Evolutionary conservation across 2,113 vertebrate species (phyloP).

Genomic region (Tricholaema leucomelas): DNA sequence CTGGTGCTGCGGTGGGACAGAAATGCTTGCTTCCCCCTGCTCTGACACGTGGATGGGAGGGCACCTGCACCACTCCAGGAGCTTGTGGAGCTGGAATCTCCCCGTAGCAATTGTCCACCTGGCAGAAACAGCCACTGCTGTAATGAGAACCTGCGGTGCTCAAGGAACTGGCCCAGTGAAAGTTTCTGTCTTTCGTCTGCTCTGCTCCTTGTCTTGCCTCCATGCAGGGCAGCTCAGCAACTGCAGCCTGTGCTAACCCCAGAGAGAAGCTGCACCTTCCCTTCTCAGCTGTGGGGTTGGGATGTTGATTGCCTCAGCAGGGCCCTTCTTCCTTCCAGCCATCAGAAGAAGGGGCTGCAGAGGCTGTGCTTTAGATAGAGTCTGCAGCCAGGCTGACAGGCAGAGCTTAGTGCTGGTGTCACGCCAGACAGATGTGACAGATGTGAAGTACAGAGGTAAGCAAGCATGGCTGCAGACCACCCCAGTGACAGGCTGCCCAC

Average conservation of each 20-base stretch:
- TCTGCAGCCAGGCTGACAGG: too few species aligned
- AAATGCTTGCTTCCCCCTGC: fast-evolving
- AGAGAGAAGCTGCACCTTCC: neutral
- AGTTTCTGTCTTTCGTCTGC: neutral
- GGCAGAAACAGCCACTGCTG: neutral
- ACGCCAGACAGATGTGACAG: neutral
- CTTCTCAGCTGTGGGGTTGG: neutral
- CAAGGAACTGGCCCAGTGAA: neutral
- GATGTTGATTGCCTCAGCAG: neutral
- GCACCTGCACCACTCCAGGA: neutral
- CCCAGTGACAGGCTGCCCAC: too few species aligned
- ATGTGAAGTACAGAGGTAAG: neutral
- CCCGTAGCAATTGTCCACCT: fast-evolving
- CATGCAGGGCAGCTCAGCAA: neutral
- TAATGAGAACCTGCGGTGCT: neutral
- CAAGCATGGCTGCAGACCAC: neutral
- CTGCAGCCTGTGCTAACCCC: neutral
- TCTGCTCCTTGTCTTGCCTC: neutral
- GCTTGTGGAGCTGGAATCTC: neutral
- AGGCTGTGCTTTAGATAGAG: neutral
- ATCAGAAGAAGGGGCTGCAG: neutral
- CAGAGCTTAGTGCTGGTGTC: too few species aligned
- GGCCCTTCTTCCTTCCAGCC: neutral
- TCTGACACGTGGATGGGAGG: fast-evolving
- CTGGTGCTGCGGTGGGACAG: fast-evolving